Percentiles rank a stretch among this genome's conserved stretches.
These are phyloP conservation scores for Meteorus sp. DNA, from an alignment of 1,140 invertebrate species.

Conservation along the genomic window DNA sequence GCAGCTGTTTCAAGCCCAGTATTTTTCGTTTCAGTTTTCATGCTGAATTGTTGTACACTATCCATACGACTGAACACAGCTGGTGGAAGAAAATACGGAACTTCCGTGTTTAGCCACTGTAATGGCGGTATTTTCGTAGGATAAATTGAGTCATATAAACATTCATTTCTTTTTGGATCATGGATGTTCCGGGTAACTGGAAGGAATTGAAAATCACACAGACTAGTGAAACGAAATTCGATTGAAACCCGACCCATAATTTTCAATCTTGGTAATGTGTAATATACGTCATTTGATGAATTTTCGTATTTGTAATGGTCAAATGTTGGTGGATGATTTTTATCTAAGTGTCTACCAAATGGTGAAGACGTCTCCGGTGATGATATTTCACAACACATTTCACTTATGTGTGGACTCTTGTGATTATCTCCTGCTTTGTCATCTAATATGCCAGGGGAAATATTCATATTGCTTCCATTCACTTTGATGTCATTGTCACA, in stretches of 20 bases:
- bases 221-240: constrained; percentile 74
- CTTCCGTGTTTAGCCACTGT: constrained; percentile 65
- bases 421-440: no score
- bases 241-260: constrained; percentile 71
- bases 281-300: constrained; percentile 38
- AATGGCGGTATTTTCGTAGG: constrained; percentile 64
- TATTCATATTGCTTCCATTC: no score
- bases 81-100: constrained; percentile 74
- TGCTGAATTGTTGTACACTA: constrained; percentile 60
- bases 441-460: no score
- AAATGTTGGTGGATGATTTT: constrained; percentile 33
- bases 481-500: no score
- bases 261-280: constrained; percentile 47
- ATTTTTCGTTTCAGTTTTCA: constrained; percentile 46
- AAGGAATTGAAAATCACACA: constrained; percentile 90
- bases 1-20: constrained; percentile 54
- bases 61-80: constrained; percentile 78
- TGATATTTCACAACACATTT: not conserved
- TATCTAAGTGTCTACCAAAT: not conserved
- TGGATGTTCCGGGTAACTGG: constrained; percentile 64
- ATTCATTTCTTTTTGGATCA: constrained; percentile 57
- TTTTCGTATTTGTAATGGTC: constrained; percentile 39
- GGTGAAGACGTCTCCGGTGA: not conserved
- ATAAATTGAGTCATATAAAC: constrained; percentile 69
- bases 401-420: no score